These are phyloP conservation scores for Paracanthobrama guichenoti DNA, from an alignment of 2,113 vertebrate species.

Conservation along the genomic window DNA sequence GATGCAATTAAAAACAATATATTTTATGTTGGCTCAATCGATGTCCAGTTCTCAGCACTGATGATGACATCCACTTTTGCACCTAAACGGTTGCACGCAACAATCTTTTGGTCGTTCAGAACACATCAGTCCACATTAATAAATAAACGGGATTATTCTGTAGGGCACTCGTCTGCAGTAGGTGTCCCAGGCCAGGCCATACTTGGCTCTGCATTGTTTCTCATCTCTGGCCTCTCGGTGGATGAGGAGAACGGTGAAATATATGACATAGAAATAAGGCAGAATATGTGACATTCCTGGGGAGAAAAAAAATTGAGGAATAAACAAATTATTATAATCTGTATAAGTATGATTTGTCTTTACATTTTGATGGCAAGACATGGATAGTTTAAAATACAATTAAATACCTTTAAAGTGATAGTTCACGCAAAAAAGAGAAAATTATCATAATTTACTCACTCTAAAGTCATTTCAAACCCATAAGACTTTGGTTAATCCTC, in stretches of 20 bases:
- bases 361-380: not conserved
- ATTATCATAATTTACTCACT: too few relatives aligned
- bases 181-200: constrained; percentile 82
- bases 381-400: too few relatives aligned
- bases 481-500: too few relatives aligned
- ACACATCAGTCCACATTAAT: constrained; percentile 68
- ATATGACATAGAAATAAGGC: constrained; percentile 87
- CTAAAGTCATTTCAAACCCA: too few relatives aligned
- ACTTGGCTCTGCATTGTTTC: constrained; percentile 82
- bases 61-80: not conserved
- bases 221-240: constrained; percentile 88
- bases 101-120: not conserved
- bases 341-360: not conserved
- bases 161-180: constrained; percentile 86
- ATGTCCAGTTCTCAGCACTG: not conserved
- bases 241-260: constrained; percentile 81
- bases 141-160: constrained; percentile 87
- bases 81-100: not conserved
- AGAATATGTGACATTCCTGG: constrained; percentile 81
- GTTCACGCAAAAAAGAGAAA: too few relatives aligned
- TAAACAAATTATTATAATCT: not conserved
- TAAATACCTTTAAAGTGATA: too few relatives aligned
- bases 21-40: not conserved
- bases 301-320: not conserved
- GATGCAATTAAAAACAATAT: not conserved